Percentiles rank a stretch among this genome's conserved stretches.
phyloP scores from a whole-genome alignment of 2,113 vertebrate genomes.

The Gymnarchus niloticus region DNA sequence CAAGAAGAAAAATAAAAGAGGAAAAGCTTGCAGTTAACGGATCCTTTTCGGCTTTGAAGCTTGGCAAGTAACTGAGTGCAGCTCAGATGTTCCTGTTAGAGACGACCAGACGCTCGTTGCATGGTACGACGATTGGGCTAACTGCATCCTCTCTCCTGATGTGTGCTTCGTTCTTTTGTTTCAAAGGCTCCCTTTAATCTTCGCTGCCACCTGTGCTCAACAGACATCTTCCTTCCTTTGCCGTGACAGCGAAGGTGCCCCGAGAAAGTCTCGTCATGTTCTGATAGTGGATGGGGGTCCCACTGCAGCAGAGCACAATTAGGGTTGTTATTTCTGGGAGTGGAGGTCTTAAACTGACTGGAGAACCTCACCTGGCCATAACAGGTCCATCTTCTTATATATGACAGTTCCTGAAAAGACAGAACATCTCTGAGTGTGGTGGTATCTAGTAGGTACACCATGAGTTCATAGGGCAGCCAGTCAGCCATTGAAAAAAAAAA shows the following conservation, averaged over 20 bases:
- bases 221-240: not conserved
- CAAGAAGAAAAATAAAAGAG: not conserved
- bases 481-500: not conserved
- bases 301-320: not conserved
- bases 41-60: slow-evolving; percentile 2
- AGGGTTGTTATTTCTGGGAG: not conserved
- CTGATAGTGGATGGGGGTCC: too few relatives aligned
- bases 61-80: not conserved
- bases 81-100: not conserved
- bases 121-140: not conserved
- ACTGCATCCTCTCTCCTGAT: not conserved
- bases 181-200: not conserved
- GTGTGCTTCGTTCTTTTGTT: not conserved
- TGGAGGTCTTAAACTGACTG: not conserved
- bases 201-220: not conserved
- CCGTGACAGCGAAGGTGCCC: not conserved
- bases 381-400: not conserved
- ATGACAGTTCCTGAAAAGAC: not conserved
- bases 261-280: not conserved
- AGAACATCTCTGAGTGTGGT: not conserved
- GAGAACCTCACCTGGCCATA: not conserved
- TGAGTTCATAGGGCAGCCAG: not conserved
- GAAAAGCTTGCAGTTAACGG: not conserved
- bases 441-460: not conserved
- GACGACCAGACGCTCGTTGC: not conserved